These are phyloP conservation scores for Toxostoma redivivum DNA, from an alignment of 2,113 vertebrate genomes.

Conservation along the genomic window DNA sequence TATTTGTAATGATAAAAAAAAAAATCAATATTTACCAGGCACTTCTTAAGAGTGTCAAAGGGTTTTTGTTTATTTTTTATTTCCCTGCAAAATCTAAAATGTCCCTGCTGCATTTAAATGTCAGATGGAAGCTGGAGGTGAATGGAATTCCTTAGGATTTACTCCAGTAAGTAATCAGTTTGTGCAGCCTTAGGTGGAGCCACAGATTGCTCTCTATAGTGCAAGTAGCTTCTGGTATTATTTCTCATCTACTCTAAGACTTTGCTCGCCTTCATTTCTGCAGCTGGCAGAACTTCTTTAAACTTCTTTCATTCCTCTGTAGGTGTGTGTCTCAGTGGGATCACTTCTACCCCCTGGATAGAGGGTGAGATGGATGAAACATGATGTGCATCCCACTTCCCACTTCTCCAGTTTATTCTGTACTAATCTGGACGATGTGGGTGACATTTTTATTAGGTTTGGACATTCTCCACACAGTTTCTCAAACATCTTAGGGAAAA, in stretches of 20 bases:
- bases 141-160: not conserved
- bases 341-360: not conserved
- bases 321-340: not conserved
- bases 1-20: not conserved
- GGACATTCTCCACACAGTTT: not conserved
- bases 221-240: not conserved
- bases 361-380: not conserved
- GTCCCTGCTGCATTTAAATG: not conserved
- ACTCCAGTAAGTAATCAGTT: not conserved
- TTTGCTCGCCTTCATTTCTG: not conserved
- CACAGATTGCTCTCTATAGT: not conserved
- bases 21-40: not conserved
- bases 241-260: not conserved
- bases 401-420: not conserved
- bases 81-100: not conserved
- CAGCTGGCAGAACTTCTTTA: not conserved
- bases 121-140: not conserved
- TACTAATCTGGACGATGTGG: not conserved
- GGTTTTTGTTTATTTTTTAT: not conserved
- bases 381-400: not conserved
- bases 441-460: not conserved
- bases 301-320: not conserved
- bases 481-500: not conserved
- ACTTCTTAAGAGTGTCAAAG: not conserved
- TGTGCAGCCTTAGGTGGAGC: not conserved